Evolutionary conservation across 2,113 vertebrate species (phyloP).

Genomic region (Coregonus clupeaformis): DNA sequence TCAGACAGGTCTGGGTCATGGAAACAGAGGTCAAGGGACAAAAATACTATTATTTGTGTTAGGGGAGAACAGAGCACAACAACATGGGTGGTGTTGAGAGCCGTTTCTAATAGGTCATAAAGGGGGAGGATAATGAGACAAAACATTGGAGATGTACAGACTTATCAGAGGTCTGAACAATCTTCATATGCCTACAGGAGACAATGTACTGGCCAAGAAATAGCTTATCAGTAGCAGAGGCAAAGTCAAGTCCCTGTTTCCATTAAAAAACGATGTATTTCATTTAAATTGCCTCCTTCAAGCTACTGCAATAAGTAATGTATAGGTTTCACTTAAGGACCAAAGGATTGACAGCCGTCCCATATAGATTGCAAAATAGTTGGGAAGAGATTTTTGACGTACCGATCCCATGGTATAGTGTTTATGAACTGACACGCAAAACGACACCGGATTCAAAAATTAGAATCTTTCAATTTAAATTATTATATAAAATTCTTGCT

Average conservation of each 20-base stretch:
- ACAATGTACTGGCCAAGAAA: neutral
- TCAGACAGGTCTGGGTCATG: slow-evolving; percentile 2
- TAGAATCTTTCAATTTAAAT: no score
- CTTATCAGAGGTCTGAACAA: neutral
- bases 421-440: no score
- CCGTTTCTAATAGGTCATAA: neutral
- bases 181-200: neutral
- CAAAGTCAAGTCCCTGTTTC: neutral
- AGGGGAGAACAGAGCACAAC: neutral
- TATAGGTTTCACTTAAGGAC: no score
- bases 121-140: neutral
- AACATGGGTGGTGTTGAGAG: neutral
- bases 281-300: neutral
- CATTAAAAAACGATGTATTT: neutral
- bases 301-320: neutral
- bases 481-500: no score
- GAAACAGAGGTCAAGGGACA: neutral
- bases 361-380: no score
- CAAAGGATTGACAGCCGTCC: no score
- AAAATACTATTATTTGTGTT: neutral
- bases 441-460: no score
- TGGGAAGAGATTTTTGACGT: no score
- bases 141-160: neutral
- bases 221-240: neutral
- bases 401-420: no score